Evolutionary conservation across 2,797 vertebrate genomes (phyloP), one percentile per base, ranked within the genome.

Genomic region (Xenopus petersii): DNA sequence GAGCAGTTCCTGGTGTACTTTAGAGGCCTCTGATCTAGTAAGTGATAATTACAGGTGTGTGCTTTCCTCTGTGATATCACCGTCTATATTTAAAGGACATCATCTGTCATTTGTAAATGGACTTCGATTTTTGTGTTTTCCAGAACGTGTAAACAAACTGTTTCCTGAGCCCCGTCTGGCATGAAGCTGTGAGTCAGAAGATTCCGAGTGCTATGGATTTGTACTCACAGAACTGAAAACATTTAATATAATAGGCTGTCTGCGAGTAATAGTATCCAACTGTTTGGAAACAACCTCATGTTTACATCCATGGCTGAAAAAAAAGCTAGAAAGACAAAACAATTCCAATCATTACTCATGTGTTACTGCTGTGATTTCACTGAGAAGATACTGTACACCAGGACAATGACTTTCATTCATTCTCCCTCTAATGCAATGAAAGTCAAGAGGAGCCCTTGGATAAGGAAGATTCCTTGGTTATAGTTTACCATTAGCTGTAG

Each of bases 111-210:
- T 73, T 60, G 42, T 78, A 70, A 78, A 70, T 67, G 70, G 71
- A 48, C 66, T 69, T 73, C 48, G 15, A 65, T 71, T 70, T 51
- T 55, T 69, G 62, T 65, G 75, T 78, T 78, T 78, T 72, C 24
- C 56, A 47, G n/a, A 78, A 67, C 55, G 42, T 58, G 66, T 65
- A 73, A 73, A 78, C 66, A 78, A 74, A 68, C 76, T 54, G 66
- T 61, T 73, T 74, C 30, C 17, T n/a, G 30, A 66, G 47, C 66
- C 62, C 54, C 56, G 71, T 70, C 71, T 79, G 71, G 62, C 67
- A 62, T 47, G 67, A 70, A 70, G 55, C 67, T 79, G 67, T 74
- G 77, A 79, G 67, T 74, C 77, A 74, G 70, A 66, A 70, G 77
- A 74, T 4, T 56, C 54, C 21, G 77, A 74, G 55, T 66, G 62